These are phyloP conservation scores for Hyla sarda DNA, from an alignment of 2,113 vertebrate species.

Conservation along the genomic window DNA sequence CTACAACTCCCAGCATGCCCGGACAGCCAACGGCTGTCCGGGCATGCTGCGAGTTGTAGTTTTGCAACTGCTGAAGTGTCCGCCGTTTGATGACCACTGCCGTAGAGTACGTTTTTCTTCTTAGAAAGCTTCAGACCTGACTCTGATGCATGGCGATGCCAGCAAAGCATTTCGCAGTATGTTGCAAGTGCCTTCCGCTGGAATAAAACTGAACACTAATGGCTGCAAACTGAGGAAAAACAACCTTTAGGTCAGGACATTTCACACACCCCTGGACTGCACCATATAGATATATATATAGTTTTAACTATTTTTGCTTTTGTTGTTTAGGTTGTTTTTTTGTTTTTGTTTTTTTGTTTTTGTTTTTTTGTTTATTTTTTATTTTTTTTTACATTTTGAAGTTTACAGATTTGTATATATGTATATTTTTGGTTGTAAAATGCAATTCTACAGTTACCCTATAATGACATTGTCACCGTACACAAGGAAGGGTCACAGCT, in stretches of 20 bases:
- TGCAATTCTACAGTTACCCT: slow-evolving; percentile 48
- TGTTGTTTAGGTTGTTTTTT: neutral
- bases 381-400: slow-evolving; percentile 22
- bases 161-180: slow-evolving; percentile 11
- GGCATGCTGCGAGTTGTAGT: too few relatives aligned
- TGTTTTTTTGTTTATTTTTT: slow-evolving; percentile 33
- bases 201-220: slow-evolving; percentile 22
- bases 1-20: too few relatives aligned
- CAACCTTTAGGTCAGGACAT: slow-evolving; percentile 38
- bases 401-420: slow-evolving; percentile 59
- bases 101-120: neutral
- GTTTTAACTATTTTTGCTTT: slow-evolving; percentile 10
- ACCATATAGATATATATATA: neutral
- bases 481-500: neutral
- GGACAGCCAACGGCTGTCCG: too few relatives aligned
- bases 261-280: slow-evolving; percentile 25
- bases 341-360: too few relatives aligned
- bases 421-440: slow-evolving; percentile 59
- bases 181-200: slow-evolving; percentile 26
- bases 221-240: slow-evolving; percentile 7
- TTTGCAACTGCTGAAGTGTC: too few relatives aligned
- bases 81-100: too few relatives aligned
- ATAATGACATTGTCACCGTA: slow-evolving; percentile 18
- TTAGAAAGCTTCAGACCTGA: neutral
- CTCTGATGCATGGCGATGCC: neutral